Conservation (phyloP, 2,888 invertebrate species). For the Panzeria rudis region DNA sequence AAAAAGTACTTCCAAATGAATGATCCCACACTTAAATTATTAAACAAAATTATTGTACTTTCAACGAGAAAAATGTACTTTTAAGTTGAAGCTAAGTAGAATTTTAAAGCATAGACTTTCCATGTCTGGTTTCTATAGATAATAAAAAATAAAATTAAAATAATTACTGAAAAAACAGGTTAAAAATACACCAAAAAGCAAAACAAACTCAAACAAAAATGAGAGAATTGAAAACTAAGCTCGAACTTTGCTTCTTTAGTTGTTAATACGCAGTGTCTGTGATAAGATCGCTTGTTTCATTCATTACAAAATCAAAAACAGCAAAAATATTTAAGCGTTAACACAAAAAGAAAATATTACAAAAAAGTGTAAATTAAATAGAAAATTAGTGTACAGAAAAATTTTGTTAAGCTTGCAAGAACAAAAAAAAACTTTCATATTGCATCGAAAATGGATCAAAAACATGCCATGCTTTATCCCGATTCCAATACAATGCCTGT, state of each 20-base stretch:
- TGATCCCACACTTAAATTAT: too few species aligned
- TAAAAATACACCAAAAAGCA: neutral
- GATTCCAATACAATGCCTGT: conserved; percentile 69
- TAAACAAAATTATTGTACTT: too few species aligned
- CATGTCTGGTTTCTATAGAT: neutral
- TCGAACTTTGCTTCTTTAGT: conserved; percentile 62
- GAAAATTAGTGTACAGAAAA: conserved; percentile 9
- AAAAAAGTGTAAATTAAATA: conserved; percentile 46
- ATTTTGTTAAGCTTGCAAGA: neutral
- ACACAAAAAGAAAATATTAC: conserved; percentile 11
- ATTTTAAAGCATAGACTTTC: neutral
- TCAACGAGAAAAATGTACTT: neutral
- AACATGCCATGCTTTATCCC: conserved; percentile 82
- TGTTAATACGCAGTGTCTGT: conserved; percentile 48
- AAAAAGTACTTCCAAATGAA: too few species aligned
- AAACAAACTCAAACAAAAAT: conserved; percentile 32
- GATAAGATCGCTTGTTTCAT: conserved; percentile 37
- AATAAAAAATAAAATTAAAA: conserved; percentile 10
- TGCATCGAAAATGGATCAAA: conserved; percentile 82
- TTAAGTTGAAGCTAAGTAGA: neutral
- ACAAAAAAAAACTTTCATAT: conserved; percentile 43
- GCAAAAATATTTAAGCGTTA: neutral
- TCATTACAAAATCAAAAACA: neutral
- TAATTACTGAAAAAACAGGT: conserved; percentile 18
- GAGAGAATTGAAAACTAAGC: conserved; percentile 53